These are phyloP conservation scores for Gopherus evgoodei DNA, from an alignment of 2,113 vertebrate genomes.

Conservation along the genomic window DNA sequence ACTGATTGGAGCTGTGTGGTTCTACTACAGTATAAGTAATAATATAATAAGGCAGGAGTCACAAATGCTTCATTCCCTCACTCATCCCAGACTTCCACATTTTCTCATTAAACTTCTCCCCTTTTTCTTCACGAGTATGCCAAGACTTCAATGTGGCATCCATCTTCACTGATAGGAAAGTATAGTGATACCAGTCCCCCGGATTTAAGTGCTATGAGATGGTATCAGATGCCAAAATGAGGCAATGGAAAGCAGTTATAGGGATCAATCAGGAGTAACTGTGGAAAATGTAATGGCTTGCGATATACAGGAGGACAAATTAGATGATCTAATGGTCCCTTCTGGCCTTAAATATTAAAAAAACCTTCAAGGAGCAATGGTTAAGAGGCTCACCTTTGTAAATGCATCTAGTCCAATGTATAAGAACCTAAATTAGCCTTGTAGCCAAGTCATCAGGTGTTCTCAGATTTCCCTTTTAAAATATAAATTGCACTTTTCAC, in stretches of 20 bases:
- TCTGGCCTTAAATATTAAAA: constrained; percentile 19
- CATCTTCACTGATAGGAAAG: background rate
- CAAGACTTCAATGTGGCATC: background rate
- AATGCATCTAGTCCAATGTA: constrained; percentile 3
- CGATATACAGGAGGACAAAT: constrained; percentile 6
- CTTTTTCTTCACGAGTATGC: background rate
- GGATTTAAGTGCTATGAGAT: background rate
- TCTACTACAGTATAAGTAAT: constrained; percentile 38
- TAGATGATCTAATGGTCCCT: background rate
- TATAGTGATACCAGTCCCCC: background rate
- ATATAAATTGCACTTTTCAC: constrained; percentile 60
- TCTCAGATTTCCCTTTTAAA: constrained; percentile 58
- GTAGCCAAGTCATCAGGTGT: background rate
- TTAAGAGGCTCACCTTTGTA: background rate
- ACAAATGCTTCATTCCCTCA: constrained; percentile 7
- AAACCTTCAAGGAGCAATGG: background rate
- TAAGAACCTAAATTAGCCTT: constrained; percentile 8
- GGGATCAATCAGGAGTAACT: background rate
- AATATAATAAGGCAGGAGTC: background rate
- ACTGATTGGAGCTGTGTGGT: background rate
- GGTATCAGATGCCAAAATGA: background rate
- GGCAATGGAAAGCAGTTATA: background rate
- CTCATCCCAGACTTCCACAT: constrained; percentile 3
- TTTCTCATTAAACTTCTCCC: constrained; percentile 5
- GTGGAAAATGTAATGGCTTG: background rate